Conservation (phyloP, 2,888 invertebrate genomes). For the Limnephilus rhombicus region DNA sequence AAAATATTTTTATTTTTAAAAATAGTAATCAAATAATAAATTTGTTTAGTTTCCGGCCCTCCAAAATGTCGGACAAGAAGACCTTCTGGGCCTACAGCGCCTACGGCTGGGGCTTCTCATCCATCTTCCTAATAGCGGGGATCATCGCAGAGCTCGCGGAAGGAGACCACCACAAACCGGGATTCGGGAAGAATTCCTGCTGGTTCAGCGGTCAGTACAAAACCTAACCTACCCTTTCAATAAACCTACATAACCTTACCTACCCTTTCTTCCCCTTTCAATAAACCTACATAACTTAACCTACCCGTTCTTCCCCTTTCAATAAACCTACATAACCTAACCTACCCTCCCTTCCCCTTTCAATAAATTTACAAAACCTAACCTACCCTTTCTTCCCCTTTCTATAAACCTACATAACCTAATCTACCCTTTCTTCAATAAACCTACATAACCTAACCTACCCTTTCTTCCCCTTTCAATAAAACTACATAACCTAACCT, state of each 20-base stretch:
- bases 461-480: too few relatives aligned
- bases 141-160: slow-evolving; percentile 77
- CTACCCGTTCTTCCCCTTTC: too few relatives aligned
- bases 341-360: too few relatives aligned
- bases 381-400: too few relatives aligned
- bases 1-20: too few relatives aligned
- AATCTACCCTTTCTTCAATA: not conserved
- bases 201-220: slow-evolving; percentile 81
- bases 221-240: not conserved
- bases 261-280: too few relatives aligned
- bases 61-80: slow-evolving; percentile 74
- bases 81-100: slow-evolving; percentile 78
- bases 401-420: slow-evolving; percentile 63
- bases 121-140: slow-evolving; percentile 75
- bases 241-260: too few relatives aligned
- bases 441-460: too few relatives aligned
- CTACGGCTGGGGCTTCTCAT: slow-evolving; percentile 80
- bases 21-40: not conserved
- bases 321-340: too few relatives aligned
- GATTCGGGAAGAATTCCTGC: slow-evolving; percentile 79
- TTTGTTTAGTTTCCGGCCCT: slow-evolving; percentile 59
- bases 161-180: slow-evolving; percentile 78
- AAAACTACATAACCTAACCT: too few relatives aligned
- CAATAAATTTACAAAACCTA: slow-evolving; percentile 2
- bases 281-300: too few relatives aligned